Evolutionary conservation across 2,888 invertebrate genomes (phyloP).

Genomic region (Zele albiditarsus): DNA sequence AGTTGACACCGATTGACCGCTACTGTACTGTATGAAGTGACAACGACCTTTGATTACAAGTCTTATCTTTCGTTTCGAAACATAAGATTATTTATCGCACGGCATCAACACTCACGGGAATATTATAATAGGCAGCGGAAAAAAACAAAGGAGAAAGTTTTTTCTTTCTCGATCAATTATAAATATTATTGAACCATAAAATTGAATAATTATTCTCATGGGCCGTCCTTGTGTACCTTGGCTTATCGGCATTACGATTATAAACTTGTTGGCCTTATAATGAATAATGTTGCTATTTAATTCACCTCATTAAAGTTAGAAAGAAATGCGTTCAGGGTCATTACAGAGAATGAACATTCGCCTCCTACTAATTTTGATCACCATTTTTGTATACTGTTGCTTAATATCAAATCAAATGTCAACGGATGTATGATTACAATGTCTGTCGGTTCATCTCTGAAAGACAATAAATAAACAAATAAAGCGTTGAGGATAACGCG

Average conservation of each 20-base stretch:
- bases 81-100: not conserved
- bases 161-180: not conserved
- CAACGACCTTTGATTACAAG: not conserved
- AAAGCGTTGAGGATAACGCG: not conserved
- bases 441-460: not conserved
- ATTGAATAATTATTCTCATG: not conserved
- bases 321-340: constrained; percentile 18
- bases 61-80: not conserved
- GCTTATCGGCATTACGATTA: constrained; percentile 1
- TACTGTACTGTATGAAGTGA: not conserved
- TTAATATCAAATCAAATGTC: not conserved
- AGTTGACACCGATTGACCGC: not conserved
- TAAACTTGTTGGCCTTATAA: constrained; percentile 9
- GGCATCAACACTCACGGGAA: not conserved
- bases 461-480: not conserved
- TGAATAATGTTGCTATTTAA: constrained; percentile 2
- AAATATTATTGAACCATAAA: not conserved
- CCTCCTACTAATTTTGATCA: not conserved
- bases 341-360: constrained; percentile 1
- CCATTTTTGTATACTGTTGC: not conserved
- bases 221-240: not conserved
- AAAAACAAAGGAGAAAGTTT: not conserved
- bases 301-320: not conserved
- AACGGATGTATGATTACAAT: not conserved
- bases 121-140: not conserved